Percentiles rank a stretch among this genome's conserved stretches.
phyloP scores from a whole-genome alignment of 2,113 vertebrate species.

The Phasianus colchicus region DNA sequence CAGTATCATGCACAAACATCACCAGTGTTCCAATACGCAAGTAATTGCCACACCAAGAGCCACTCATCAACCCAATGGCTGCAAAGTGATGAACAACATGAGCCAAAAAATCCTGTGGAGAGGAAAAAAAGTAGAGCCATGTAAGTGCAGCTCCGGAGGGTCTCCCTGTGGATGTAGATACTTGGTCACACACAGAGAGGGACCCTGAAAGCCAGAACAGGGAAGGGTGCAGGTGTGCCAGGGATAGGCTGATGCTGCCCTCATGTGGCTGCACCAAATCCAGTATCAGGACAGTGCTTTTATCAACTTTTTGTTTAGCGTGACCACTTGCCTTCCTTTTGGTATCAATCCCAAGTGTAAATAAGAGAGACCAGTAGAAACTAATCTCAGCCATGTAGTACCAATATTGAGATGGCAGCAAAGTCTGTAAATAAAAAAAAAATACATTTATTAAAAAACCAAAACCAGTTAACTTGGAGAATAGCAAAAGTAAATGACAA shows the following conservation, averaged over 20 bases:
- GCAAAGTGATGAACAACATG: conserved; percentile 92
- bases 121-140: not conserved
- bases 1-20: conserved; percentile 89
- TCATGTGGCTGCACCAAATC: conserved; percentile 8
- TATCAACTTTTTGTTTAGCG: rapidly evolving
- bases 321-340: conserved; percentile 88
- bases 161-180: rapidly evolving
- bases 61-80: conserved; percentile 87
- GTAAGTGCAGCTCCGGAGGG: not conserved
- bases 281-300: not conserved
- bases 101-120: conserved; percentile 88
- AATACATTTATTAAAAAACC: not conserved
- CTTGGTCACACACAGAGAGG: not conserved
- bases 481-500: not conserved
- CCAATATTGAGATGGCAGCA: conserved; percentile 96
- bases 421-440: conserved; percentile 72
- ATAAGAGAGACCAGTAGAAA: conserved; percentile 92
- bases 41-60: conserved; percentile 94
- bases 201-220: rapidly evolving
- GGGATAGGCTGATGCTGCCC: conserved; percentile 34
- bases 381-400: conserved; percentile 93
- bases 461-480: not conserved
- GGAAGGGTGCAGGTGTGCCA: not conserved
- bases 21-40: conserved; percentile 91
- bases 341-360: conserved; percentile 89